These are phyloP conservation scores for Schrankia costaestrigalis DNA, from an alignment of 2,888 invertebrate species.

Conservation along the genomic window DNA sequence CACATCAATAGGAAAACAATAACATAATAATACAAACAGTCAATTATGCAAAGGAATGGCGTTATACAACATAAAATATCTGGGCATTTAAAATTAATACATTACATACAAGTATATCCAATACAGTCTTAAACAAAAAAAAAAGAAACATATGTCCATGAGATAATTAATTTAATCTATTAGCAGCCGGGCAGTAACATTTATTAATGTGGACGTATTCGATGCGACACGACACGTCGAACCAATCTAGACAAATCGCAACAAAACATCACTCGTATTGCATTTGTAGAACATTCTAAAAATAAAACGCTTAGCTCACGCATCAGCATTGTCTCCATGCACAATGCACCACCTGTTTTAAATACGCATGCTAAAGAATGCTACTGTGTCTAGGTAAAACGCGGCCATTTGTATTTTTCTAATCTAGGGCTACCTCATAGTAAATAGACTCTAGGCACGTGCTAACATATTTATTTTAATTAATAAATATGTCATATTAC, in stretches of 20 bases:
- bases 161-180: constrained; percentile 7
- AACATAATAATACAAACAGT: too few relatives aligned
- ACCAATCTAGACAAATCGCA: constrained; percentile 26
- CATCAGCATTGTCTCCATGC: constrained; percentile 39
- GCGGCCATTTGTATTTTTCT: constrained; percentile 34
- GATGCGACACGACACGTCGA: constrained; percentile 12
- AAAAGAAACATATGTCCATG: constrained; percentile 3
- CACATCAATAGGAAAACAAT: too few relatives aligned
- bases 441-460: constrained; percentile 16
- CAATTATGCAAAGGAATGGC: too few relatives aligned
- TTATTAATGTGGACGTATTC: constrained; percentile 12
- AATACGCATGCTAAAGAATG: constrained; percentile 27
- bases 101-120: too few relatives aligned
- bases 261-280: constrained; percentile 21
- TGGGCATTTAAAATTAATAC: too few relatives aligned
- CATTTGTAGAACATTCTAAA: constrained; percentile 38
- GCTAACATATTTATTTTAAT: too few relatives aligned
- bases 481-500: too few relatives aligned
- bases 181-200: constrained; percentile 6
- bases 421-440: constrained; percentile 20
- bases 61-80: too few relatives aligned
- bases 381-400: constrained; percentile 26
- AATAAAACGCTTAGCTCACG: constrained; percentile 47
- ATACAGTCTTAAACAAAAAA: constrained; percentile 1
- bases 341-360: constrained; percentile 33